Evolutionary conservation across 2,113 vertebrate species (phyloP), one percentile per base, ranked within the genome.

Genomic region (Capricornis sumatraensis): DNA sequence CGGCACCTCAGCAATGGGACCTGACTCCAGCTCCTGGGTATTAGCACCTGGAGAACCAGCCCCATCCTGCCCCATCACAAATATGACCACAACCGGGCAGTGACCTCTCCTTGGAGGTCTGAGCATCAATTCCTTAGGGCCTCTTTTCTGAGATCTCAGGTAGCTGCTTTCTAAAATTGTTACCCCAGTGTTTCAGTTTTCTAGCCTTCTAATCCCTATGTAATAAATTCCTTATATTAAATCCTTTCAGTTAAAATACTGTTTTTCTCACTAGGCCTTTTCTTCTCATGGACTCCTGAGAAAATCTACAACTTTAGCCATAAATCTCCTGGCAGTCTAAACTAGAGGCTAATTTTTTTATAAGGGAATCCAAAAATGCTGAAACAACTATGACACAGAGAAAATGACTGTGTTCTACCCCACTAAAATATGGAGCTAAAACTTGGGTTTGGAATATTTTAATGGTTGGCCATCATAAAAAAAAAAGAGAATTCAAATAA

Each of bases 401-500:
- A 57, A 57, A 57, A 57, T 10, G 21, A 57, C 8, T 25, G 21
- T 1, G 55, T 57, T 57, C 23, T 57, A 4, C 23, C 23, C 23
- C 21, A 57, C 8, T 57, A 57, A 57, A 55, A 57, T 57, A 57
- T 57, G 55, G 23, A 57, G 55, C 3, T 25, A 10, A 15, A 45
- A 14, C 33, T 64, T 10, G 12, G 16, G 60, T 84, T n/a, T 94
- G 52, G 30, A 55, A 28, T 57, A 76, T 57, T 89, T 87, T 64
- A 40, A 84, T 23, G 21, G 45, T 12, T 60, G 87, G n/a, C 74
- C 79, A 87, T 53, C 19, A 62, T 15, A 83, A 96, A 19, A 52
- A 83, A 96, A 19, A 52, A 96, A 93, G 25, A 78, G 25, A 78
- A 45, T 16, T 45, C 25, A 84, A 55, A 16, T 36, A 60, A 64